Evolutionary conservation across 2,888 invertebrate genomes (phyloP).

Genomic region (Parthenolecanium corni): DNA sequence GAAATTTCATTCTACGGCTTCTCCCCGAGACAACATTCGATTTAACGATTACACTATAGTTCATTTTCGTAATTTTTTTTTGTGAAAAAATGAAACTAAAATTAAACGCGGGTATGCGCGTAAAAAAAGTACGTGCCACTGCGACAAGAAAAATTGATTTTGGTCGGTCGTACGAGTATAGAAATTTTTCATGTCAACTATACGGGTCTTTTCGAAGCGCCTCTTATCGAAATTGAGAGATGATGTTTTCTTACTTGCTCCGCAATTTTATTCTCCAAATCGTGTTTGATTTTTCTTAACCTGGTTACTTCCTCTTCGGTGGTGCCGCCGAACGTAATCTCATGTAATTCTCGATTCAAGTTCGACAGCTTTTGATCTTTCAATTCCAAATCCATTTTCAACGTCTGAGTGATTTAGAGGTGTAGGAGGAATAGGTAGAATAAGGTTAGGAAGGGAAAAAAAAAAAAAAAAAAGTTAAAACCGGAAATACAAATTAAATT

Average conservation of each 20-base stretch:
- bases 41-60: no score
- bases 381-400: conserved; percentile 74
- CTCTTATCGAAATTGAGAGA: no score
- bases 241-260: conserved; percentile 54
- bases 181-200: no score
- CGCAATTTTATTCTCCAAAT: conserved; percentile 70
- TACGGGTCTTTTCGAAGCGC: no score
- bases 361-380: conserved; percentile 74
- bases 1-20: no score
- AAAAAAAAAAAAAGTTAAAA: not conserved
- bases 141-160: no score
- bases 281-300: conserved; percentile 70
- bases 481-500: not conserved
- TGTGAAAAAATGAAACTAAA: no score
- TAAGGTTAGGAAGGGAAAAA: conserved; percentile 35
- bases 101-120: no score
- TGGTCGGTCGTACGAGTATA: no score
- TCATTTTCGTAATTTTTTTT: no score
- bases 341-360: conserved; percentile 72
- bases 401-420: conserved; percentile 48
- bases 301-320: conserved; percentile 77
- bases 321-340: conserved; percentile 63
- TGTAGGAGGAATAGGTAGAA: conserved; percentile 7
- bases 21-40: no score
- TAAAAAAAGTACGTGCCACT: no score